Evolutionary conservation across 2,888 invertebrate genomes (phyloP).

Genomic region (Andricus quercusramuli): DNA sequence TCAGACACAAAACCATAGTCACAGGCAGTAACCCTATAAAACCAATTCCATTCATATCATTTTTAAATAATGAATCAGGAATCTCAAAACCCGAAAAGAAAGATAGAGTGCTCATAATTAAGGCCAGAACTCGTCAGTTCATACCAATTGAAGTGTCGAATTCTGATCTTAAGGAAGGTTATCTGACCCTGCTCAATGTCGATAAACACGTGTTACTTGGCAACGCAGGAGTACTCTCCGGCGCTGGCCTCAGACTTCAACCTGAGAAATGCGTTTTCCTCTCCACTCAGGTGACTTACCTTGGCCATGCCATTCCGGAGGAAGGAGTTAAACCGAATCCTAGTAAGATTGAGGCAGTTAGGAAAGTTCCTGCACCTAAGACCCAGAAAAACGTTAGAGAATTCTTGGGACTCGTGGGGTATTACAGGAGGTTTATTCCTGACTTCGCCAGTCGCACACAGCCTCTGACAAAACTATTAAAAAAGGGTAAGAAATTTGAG

Average conservation of each 20-base stretch:
- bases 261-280: constrained; percentile 3
- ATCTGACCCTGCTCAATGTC: too few species aligned
- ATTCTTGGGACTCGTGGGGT: constrained; percentile 15
- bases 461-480: not conserved
- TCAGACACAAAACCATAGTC: constrained; percentile 1
- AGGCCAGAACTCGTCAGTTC: not conserved
- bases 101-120: not conserved
- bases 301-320: not conserved
- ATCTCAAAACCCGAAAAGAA: not conserved
- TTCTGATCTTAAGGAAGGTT: not conserved
- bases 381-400: not conserved
- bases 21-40: not conserved
- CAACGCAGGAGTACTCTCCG: too few species aligned
- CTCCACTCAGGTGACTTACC: not conserved
- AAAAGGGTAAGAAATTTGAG: not conserved
- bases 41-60: not conserved
- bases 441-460: not conserved
- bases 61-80: not conserved
- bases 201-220: too few species aligned
- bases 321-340: constrained; percentile 3
- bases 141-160: not conserved
- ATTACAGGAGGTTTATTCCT: constrained; percentile 4
- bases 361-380: not conserved
- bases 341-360: not conserved
- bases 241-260: not conserved